Percentiles rank a stretch among this genome's conserved stretches.
These are phyloP conservation scores for Ardeotis arabs DNA, from an alignment of 2,113 vertebrate genomes.

Conservation along the genomic window DNA sequence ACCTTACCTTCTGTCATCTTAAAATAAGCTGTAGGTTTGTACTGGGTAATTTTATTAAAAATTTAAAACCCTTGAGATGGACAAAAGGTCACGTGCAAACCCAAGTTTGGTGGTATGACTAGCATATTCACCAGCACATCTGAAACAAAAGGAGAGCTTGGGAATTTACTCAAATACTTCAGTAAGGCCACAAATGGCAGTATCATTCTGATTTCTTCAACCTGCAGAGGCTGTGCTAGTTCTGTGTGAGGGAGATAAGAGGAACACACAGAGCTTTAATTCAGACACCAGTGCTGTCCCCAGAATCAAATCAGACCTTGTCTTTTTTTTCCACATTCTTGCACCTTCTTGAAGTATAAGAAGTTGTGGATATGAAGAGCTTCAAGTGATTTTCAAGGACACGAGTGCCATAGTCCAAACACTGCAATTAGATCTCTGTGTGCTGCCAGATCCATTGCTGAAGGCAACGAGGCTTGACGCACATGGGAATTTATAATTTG, in stretches of 20 bases:
- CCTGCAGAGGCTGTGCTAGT: not conserved
- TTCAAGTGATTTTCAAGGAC: not conserved
- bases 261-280: not conserved
- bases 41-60: not conserved
- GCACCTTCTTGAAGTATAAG: not conserved
- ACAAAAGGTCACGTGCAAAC: not conserved
- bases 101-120: not conserved
- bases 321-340: not conserved
- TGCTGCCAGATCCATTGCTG: not conserved
- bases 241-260: not conserved
- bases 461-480: not conserved
- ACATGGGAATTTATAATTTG: not conserved
- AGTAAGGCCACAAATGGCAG: not conserved
- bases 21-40: not conserved
- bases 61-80: not conserved
- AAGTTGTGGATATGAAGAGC: too few relatives aligned
- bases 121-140: not conserved
- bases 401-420: rapidly evolving
- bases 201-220: not conserved
- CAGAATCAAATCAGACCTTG: not conserved
- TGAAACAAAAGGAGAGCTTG: not conserved
- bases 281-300: not conserved
- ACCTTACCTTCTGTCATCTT: not conserved
- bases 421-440: rapidly evolving
- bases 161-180: not conserved